These are phyloP conservation scores for Muraenolepis orangiensis DNA, from an alignment of 2,797 vertebrate species.

Conservation along the genomic window DNA sequence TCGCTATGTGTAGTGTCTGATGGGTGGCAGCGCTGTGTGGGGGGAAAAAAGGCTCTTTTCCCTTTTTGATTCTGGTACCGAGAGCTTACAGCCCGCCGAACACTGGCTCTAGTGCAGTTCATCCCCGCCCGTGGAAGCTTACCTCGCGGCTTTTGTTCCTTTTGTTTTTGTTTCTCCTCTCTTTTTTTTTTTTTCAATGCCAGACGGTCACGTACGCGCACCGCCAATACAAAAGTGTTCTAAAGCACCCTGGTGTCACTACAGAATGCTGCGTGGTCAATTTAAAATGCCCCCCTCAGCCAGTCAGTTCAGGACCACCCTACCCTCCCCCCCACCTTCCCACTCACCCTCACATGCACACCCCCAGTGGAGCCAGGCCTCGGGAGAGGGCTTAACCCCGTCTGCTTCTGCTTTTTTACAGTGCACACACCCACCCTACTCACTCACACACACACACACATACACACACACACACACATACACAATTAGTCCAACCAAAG, in stretches of 20 bases:
- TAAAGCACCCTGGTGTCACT: slow-evolving; percentile 48
- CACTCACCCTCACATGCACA: neutral
- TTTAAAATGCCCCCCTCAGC: slow-evolving; percentile 69
- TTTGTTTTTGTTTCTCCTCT: slow-evolving; percentile 20
- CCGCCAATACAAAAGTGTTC: slow-evolving; percentile 43
- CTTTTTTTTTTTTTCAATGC: slow-evolving; percentile 30
- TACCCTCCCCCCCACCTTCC: neutral
- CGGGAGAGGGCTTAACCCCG: slow-evolving; percentile 47
- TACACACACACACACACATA: slow-evolving; percentile 8
- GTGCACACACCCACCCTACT: slow-evolving; percentile 15
- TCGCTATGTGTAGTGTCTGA: neutral
- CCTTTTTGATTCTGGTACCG: slow-evolving; percentile 2
- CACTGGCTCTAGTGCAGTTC: slow-evolving; percentile 4
- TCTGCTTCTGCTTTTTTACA: slow-evolving; percentile 28
- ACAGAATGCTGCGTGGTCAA: slow-evolving; percentile 65
- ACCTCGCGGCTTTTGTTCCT: slow-evolving; percentile 13
- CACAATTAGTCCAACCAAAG: slow-evolving; percentile 13
- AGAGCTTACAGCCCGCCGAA: neutral
- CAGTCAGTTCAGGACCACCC: slow-evolving; percentile 36
- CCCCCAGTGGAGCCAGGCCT: slow-evolving; percentile 24
- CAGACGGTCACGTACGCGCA: slow-evolving; percentile 41
- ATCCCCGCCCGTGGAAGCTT: slow-evolving; percentile 27
- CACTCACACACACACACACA: slow-evolving; percentile 14
- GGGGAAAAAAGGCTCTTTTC: neutral
- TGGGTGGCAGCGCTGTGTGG: slow-evolving; percentile 1